phyloP scores from a whole-genome alignment of 2,888 invertebrate species.

The Chironomus riparius region DNA sequence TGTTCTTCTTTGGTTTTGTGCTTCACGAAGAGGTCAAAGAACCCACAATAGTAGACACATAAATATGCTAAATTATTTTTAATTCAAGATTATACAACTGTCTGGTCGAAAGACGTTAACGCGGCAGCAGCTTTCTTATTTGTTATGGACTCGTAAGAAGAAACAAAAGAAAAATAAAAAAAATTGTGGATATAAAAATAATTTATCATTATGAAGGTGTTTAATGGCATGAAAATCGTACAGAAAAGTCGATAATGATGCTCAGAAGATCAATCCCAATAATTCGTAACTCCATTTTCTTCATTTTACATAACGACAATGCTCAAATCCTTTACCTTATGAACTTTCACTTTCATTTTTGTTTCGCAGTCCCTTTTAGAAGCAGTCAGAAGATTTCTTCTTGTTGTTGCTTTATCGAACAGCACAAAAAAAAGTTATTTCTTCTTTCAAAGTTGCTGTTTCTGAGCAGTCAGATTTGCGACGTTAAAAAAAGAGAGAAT shows the following conservation, averaged over 20 bases:
- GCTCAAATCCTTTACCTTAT: not conserved
- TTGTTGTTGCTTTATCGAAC: not conserved
- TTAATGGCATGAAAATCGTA: not conserved
- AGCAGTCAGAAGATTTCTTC: not conserved
- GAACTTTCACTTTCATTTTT: not conserved
- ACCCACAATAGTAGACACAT: constrained; percentile 14
- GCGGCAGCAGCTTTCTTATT: not conserved
- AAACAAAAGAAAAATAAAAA: not conserved
- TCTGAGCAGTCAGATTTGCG: too few relatives aligned
- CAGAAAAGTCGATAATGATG: not conserved
- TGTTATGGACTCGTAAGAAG: not conserved
- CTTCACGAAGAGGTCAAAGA: constrained; percentile 3
- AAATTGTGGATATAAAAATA: not conserved
- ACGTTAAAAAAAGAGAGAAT: too few relatives aligned
- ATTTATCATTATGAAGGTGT: not conserved
- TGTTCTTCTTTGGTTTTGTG: not conserved
- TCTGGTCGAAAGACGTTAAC: constrained; percentile 1
- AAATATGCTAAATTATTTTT: constrained; percentile 25
- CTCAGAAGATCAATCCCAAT: not conserved
- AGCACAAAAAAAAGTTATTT: not conserved
- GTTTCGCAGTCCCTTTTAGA: not conserved
- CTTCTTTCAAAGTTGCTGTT: too few relatives aligned
- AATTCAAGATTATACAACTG: constrained; percentile 26
- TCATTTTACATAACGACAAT: not conserved
- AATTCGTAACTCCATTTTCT: not conserved